phyloP scores from a whole-genome alignment of 2,113 vertebrate genomes.

The Glaucomys volans region DNA sequence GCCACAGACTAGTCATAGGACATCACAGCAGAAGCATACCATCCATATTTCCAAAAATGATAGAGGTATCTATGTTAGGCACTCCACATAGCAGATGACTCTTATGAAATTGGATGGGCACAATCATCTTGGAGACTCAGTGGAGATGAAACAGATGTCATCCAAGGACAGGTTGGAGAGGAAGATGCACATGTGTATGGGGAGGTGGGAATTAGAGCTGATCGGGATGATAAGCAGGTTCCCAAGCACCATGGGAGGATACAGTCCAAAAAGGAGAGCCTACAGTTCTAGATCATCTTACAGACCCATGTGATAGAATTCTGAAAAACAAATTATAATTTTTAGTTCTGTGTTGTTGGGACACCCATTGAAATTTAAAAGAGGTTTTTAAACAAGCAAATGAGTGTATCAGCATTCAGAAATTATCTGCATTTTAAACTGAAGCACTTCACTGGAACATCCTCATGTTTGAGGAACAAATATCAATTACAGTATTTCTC shows the following conservation, averaged over 20 bases:
- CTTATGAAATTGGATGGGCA: too few species aligned
- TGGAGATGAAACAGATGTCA: too few species aligned
- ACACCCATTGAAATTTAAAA: too few species aligned
- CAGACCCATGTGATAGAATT: not conserved
- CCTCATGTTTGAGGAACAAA: not conserved
- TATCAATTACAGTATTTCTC: not conserved
- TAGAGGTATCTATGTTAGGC: too few species aligned
- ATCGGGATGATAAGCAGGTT: too few species aligned
- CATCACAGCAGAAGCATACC: not conserved
- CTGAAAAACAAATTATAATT: not conserved
- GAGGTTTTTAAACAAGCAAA: too few species aligned
- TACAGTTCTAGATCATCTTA: not conserved
- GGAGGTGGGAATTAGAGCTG: too few species aligned
- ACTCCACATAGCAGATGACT: too few species aligned
- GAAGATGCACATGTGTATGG: too few species aligned
- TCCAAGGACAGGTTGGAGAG: too few species aligned
- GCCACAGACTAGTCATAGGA: not conserved
- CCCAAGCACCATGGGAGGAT: not conserved
- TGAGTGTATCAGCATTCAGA: not conserved
- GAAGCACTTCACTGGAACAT: not conserved
- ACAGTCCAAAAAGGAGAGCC: not conserved
- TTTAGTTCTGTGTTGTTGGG: not conserved
- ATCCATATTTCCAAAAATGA: too few species aligned
- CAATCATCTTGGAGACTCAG: too few species aligned
- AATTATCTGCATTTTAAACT: not conserved